Percentiles rank a stretch among this genome's conserved stretches.
Evolutionary conservation across 2,888 invertebrate genomes (phyloP).

Genomic region (Escarpia spicata): DNA sequence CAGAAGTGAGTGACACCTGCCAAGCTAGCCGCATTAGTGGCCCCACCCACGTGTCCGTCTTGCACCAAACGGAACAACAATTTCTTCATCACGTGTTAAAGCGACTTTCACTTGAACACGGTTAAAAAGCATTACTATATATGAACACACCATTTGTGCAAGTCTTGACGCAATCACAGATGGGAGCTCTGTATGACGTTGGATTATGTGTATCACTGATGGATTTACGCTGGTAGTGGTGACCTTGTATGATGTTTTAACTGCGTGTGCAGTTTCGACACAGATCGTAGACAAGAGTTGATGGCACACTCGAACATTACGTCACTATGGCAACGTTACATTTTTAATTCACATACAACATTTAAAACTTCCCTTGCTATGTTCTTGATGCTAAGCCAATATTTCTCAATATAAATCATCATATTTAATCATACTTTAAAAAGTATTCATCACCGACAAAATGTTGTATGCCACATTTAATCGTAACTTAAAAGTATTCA

Average conservation of each 20-base stretch:
- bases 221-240: background rate
- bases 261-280: background rate
- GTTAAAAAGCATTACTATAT: background rate
- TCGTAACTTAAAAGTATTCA: background rate
- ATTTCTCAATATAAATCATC: background rate
- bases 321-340: background rate
- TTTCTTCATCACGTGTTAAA: background rate
- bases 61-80: background rate
- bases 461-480: background rate
- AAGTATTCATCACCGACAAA: background rate
- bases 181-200: background rate
- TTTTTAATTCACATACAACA: background rate
- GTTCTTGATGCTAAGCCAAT: background rate
- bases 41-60: background rate
- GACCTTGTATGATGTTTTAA: background rate
- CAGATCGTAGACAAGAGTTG: background rate
- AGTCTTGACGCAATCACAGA: background rate
- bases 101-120: background rate
- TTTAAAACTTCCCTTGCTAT: background rate
- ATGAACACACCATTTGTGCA: background rate
- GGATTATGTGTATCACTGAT: background rate
- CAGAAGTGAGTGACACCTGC: background rate
- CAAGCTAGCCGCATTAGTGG: slow-evolving; percentile 4
- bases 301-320: background rate
- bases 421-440: background rate